Conservation (phyloP, 1,140 invertebrate genomes). For the Pogonus chalceus region DNA sequence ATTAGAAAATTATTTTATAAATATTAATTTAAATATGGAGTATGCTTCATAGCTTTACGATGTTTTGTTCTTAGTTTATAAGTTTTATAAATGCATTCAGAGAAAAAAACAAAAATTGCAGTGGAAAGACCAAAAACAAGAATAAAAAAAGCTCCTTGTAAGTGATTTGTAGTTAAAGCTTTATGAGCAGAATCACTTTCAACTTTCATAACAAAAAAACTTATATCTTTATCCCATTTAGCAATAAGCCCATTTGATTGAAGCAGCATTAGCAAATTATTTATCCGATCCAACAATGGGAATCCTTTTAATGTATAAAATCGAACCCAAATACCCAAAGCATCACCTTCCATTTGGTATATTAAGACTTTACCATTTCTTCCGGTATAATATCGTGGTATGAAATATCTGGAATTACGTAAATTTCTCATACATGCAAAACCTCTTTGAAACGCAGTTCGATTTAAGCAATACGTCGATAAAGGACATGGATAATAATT, state of each 20-base stretch:
- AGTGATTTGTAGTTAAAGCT: not conserved
- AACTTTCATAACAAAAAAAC: not conserved
- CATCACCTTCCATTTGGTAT: not conserved
- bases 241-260: not conserved
- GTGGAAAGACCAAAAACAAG: not conserved
- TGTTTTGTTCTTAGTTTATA: too few species aligned
- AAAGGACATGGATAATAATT: not conserved
- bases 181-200: not conserved
- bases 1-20: too few species aligned
- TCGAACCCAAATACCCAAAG: not conserved
- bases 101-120: not conserved
- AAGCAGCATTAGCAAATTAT: not conserved
- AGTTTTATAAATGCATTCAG: too few species aligned
- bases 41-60: too few species aligned
- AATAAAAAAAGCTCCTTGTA: not conserved
- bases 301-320: not conserved
- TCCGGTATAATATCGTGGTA: not conserved
- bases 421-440: not conserved
- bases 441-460: not conserved
- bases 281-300: not conserved
- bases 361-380: not conserved
- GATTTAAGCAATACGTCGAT: not conserved
- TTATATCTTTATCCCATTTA: not conserved
- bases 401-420: not conserved
- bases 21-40: too few species aligned